Evolutionary conservation across 2,888 invertebrate species (phyloP).

Genomic region (Dasypogon diadema): DNA sequence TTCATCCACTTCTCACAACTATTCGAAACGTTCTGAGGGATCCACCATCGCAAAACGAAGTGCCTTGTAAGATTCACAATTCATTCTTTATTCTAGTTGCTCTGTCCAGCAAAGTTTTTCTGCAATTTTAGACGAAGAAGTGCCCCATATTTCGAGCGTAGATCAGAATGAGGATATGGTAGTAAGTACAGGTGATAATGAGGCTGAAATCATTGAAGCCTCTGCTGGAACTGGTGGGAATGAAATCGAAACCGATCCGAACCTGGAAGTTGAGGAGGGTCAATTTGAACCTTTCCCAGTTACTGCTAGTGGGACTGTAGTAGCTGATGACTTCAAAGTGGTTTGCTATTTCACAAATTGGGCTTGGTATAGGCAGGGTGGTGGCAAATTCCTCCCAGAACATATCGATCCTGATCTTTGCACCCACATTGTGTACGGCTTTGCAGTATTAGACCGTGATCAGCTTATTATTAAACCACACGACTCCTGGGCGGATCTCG

Average conservation of each 20-base stretch:
- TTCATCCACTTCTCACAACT: constrained; percentile 83
- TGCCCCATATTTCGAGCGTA: neutral
- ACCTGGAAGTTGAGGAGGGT: constrained; percentile 61
- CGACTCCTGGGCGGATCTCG: constrained; percentile 89
- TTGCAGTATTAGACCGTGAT: constrained; percentile 85
- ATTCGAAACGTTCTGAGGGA: constrained; percentile 70
- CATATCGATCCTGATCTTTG: constrained; percentile 88
- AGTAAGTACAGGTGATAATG: neutral
- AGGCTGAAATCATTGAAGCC: constrained; percentile 16
- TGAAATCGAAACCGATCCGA: constrained; percentile 59
- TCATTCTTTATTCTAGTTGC: no score
- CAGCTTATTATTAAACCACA: constrained; percentile 84
- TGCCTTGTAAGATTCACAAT: neutral
- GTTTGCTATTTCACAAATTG: constrained; percentile 94
- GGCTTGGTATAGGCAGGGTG: constrained; percentile 91
- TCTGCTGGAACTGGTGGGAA: neutral
- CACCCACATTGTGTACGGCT: constrained; percentile 92
- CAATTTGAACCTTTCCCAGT: constrained; percentile 55
- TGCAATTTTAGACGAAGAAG: neutral
- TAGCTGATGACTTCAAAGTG: constrained; percentile 75
- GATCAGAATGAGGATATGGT: neutral
- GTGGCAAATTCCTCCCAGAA: constrained; percentile 84
- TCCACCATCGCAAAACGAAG: constrained; percentile 12
- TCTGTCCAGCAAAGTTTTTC: no score
- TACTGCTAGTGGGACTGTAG: neutral